Percentiles rank a stretch among this genome's conserved stretches.
phyloP scores from a whole-genome alignment of 2,113 vertebrate species.

The Strix uralensis region DNA sequence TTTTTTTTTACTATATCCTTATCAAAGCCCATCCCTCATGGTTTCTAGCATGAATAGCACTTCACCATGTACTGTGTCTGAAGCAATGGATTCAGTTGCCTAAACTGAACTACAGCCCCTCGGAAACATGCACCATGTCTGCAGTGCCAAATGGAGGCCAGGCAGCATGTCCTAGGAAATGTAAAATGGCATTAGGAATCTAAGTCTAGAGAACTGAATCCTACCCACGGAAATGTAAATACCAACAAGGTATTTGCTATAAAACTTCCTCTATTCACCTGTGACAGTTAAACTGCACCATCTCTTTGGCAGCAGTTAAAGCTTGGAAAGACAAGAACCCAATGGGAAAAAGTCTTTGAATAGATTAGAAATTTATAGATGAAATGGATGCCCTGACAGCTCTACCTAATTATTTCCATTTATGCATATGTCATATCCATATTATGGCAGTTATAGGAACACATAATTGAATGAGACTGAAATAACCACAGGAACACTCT shows the following conservation, averaged over 20 bases:
- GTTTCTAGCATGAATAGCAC: neutral
- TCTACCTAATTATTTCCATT: neutral
- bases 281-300: neutral
- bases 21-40: neutral
- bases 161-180: neutral
- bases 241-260: neutral
- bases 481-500: neutral
- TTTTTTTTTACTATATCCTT: neutral
- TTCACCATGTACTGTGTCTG: neutral
- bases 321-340: neutral
- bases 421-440: neutral
- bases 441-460: neutral
- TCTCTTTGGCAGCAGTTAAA: neutral
- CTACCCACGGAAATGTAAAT: neutral
- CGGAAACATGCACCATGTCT: neutral
- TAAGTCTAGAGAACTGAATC: neutral
- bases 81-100: neutral
- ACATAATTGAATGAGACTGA: neutral
- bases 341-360: neutral
- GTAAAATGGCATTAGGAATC: neutral
- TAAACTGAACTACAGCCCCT: neutral
- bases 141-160: neutral
- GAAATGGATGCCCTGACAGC: neutral
- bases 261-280: neutral
- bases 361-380: neutral